phyloP scores from a whole-genome alignment of 1,140 invertebrate genomes.

The Panagrolaimus sp. region DNA sequence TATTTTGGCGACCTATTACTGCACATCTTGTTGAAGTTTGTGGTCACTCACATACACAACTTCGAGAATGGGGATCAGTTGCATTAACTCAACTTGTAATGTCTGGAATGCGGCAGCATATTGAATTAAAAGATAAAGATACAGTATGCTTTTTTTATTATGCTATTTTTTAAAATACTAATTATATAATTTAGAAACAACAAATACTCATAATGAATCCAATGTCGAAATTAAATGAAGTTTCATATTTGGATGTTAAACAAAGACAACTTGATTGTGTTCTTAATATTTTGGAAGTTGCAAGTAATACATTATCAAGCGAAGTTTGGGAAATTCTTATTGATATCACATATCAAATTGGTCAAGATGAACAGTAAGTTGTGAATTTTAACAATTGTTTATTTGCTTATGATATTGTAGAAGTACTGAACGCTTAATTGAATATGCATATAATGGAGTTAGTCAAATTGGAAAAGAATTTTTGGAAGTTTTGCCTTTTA shows the following conservation, averaged over 20 bases:
- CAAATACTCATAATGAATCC: conserved; percentile 77
- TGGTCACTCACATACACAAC: conserved; percentile 84
- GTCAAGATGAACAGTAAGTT: not conserved
- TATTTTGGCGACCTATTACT: conserved; percentile 90
- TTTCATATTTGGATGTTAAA: conserved; percentile 82
- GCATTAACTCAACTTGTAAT: conserved; percentile 89
- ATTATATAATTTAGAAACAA: conserved; percentile 23
- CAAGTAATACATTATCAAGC: conserved; percentile 39
- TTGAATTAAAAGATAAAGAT: not conserved
- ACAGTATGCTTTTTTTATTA: not conserved
- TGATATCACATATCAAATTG: not conserved
- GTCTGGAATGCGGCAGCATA: conserved; percentile 62
- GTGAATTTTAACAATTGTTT: not conserved
- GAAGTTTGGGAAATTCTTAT: conserved; percentile 31
- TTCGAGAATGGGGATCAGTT: conserved; percentile 95
- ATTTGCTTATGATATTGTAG: conserved; percentile 19
- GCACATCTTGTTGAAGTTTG: conserved; percentile 91
- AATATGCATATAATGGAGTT: conserved; percentile 88
- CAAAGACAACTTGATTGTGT: conserved; percentile 90
- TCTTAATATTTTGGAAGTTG: conserved; percentile 78
- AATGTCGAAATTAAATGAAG: conserved; percentile 77
- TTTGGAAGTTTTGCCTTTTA: conserved; percentile 58
- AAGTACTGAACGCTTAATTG: conserved; percentile 74
- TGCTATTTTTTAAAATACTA: not conserved
- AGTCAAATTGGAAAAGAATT: conserved; percentile 95